Base-by-base conservation (phyloP, 1,140 invertebrate species). In the Hetaerina americana region DNA sequence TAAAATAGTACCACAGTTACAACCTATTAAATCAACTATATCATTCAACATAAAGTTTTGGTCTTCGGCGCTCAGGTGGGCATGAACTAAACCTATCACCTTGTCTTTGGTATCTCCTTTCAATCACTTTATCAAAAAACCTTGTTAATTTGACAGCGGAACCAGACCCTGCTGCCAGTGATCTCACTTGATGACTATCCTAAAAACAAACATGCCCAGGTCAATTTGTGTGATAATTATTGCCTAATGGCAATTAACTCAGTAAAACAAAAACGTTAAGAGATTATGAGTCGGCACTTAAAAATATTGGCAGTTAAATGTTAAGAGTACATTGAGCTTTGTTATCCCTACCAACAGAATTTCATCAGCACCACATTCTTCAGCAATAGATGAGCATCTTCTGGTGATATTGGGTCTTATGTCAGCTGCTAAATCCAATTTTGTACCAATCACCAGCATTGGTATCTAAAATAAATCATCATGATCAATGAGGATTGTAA, bases 311-410 rank as follows among this genome's bases (percentile, higher is more conserved):
- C 72, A 66, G 26, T 71, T n/a, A 71, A 72, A 72, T 71, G 75
- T n/a, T 40, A 31, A 69, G 28, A 18, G 70, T 71, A 40, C n/a
- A 26, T 28, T 73, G 49, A 67, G 6, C 31, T 0, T n/a, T 5
- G 40, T n/a, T 22, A n/a, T n/a, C 73, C 71, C 74, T 82, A 88
- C 88, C 71, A 97, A 82, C 82, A 91, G 89, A 79, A 97, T 93
- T 86, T 97, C 95, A 81, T 97, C 95, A 12, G 94, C 93, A 3
- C 93, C 91, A 83, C 92, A 96, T 82, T 96, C 93, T 77, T 94
- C 91, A 10, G 94, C 93, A 77, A 95, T 90, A 66, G 88, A 88
- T 15, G 91, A 91, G 0, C 86, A 82, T 74, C 89, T 83, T 75
- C 86, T 84, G 27, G 87, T 84, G 69, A 87, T 82, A 75, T 84